Percentiles rank a stretch among this genome's conserved stretches.
phyloP scores from a whole-genome alignment of 2,113 vertebrate genomes.

The Phycodurus eques region DNA sequence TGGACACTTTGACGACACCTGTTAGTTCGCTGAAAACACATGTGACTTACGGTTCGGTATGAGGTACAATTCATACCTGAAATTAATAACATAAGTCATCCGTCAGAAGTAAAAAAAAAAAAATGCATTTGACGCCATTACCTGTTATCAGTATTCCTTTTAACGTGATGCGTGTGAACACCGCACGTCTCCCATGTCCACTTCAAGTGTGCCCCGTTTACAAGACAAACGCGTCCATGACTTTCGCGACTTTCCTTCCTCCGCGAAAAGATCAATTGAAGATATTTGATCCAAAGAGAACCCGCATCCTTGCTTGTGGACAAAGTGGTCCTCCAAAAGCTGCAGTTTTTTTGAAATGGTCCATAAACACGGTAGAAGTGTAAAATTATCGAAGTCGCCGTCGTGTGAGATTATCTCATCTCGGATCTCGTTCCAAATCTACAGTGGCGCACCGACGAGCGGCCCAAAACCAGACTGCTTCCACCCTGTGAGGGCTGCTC shows the following conservation, averaged over 20 bases:
- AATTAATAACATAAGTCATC: neutral
- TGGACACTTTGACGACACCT: constrained; percentile 33
- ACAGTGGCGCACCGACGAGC: constrained; percentile 59
- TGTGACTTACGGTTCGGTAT: neutral
- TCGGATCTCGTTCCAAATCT: constrained; percentile 68
- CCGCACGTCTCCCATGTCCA: constrained; percentile 40
- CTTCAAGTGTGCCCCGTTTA: constrained; percentile 1
- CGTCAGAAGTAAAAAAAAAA: too few species aligned
- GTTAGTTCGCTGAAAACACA: constrained; percentile 40
- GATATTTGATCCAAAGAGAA: constrained; percentile 39
- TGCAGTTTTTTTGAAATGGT: neutral
- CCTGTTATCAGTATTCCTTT: constrained; percentile 43
- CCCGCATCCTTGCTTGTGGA: constrained; percentile 45
- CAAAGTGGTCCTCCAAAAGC: neutral
- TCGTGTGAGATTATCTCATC: constrained; percentile 54
- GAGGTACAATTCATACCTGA: neutral
- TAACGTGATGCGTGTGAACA: constrained; percentile 32
- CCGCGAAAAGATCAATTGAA: constrained; percentile 30
- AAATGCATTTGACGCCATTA: constrained; percentile 4
- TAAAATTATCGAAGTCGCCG: neutral
- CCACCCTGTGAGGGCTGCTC: constrained; percentile 32
- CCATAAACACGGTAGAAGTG: neutral
- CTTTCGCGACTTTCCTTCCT: neutral
- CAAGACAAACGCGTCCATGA: constrained; percentile 2
- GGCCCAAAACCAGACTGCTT: constrained; percentile 33